Evolutionary conservation across 2,797 vertebrate genomes (phyloP), one percentile per base, ranked within the genome.

Genomic region (Merluccius polli): DNA sequence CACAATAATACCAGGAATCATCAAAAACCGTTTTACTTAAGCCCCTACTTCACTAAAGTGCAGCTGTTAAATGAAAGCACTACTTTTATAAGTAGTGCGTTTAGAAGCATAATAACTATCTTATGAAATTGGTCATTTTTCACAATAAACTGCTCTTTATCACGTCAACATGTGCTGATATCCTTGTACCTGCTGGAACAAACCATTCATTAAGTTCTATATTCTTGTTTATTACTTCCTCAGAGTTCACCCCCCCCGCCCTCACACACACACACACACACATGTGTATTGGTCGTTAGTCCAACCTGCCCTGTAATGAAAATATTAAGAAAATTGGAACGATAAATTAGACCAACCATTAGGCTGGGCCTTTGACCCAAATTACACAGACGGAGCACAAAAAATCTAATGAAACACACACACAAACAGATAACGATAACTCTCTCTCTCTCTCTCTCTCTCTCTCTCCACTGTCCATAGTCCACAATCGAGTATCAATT

Each of bases 381-480:
- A 21, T 52, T 21, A 52, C 44, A 52, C 18, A 18, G 44, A 52
- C 16, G 16, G 44, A 6, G 18, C 44, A 6, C 44, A 52, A 52
- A 52, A 52, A 52, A 52, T 52, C 44, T 4, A 2, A 52, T 21
- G 18, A 52, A 52, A 52, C 44, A 52, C 44, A 52, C 44, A 52
- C 44, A 52, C 44, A 18, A 16, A 52, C 44, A 52, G 1, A 21
- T 21, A 52, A 18, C 16, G 21, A 18, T 21, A 52, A 52, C 44
- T 48, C 44, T 48, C 13, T 16, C 16, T 48, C 44, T 18, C 13
- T 9, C 44, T 48, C 44, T 48, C 13, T 48, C 38, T 52, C 15
- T 52, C 16, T 52, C 44, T 52, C 21, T 9, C 44, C 24, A 44
- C 71, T 73, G 33, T 72, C 74, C n/a, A n/a, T n/a, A n/a, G n/a